phyloP scores from a whole-genome alignment of 2,797 vertebrate genomes.

The Balearica regulorum region DNA sequence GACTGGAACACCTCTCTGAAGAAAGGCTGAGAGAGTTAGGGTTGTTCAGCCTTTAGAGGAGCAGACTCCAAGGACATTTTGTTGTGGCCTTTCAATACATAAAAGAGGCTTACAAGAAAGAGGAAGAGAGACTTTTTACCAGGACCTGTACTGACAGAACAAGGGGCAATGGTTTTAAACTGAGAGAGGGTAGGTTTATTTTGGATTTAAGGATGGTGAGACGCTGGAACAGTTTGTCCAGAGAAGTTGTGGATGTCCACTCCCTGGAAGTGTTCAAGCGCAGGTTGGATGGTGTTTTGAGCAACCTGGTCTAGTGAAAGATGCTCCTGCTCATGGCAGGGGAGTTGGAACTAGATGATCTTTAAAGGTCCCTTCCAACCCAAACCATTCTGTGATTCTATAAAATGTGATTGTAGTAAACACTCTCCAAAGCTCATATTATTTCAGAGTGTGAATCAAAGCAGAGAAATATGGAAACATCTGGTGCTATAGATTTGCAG shows the following conservation, averaged over 20 bases:
- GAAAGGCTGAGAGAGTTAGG: neutral
- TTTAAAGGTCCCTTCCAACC: neutral
- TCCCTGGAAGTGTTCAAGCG: neutral
- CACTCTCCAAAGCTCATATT: neutral
- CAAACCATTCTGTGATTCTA: neutral
- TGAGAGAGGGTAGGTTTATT: neutral
- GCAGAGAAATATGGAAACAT: neutral
- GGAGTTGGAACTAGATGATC: neutral
- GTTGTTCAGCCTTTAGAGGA: neutral
- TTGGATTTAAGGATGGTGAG: neutral
- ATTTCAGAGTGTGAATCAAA: neutral
- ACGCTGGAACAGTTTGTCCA: neutral
- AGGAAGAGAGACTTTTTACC: neutral
- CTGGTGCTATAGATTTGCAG: neutral
- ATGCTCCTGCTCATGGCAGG: too few species aligned
- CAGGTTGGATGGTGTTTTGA: neutral
- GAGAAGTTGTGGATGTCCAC: neutral
- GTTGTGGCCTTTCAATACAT: neutral
- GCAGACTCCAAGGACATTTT: neutral
- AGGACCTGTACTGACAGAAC: neutral
- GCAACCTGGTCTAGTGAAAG: neutral
- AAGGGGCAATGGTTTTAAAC: neutral
- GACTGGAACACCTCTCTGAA: neutral
- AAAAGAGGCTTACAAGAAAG: neutral
- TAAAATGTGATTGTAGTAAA: neutral